Conservation (phyloP, 1,140 invertebrate genomes). For the Nephotettix cincticeps region DNA sequence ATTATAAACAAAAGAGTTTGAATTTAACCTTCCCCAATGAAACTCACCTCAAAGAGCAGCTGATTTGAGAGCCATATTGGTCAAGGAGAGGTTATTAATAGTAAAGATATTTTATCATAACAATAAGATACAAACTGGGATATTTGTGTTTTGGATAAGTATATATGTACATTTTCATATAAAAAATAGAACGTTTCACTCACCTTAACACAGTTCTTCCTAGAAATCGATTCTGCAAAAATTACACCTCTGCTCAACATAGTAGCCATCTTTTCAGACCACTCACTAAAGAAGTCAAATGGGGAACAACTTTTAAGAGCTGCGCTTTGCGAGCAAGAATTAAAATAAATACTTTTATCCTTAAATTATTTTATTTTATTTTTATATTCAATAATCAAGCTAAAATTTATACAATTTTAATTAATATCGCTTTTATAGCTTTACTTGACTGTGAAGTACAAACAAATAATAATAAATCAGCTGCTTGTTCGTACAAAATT, state of each 20-base stretch:
- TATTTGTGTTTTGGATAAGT: conserved; percentile 45
- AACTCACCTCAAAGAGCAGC: not conserved
- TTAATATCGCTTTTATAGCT: no score
- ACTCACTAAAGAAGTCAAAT: not conserved
- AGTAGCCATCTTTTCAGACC: conserved; percentile 26
- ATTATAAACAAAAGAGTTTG: not conserved
- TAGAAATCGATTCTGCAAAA: conserved; percentile 29
- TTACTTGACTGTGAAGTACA: no score
- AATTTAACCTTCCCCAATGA: not conserved
- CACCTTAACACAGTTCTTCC: conserved; percentile 34
- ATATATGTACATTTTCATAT: conserved; percentile 45
- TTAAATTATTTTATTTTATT: no score
- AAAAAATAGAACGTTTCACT: not conserved
- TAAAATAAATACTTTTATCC: no score
- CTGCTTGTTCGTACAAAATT: no score
- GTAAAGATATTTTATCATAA: not conserved
- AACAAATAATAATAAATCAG: no score
- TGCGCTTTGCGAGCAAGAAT: no score
- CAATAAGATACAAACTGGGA: conserved; percentile 34
- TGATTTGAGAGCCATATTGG: not conserved
- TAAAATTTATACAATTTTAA: no score
- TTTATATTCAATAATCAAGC: no score
- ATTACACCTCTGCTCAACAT: conserved; percentile 33
- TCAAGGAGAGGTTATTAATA: conserved; percentile 19
- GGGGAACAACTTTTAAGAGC: no score